Evolutionary conservation across 2,797 vertebrate species (phyloP), one percentile per base, ranked within the genome.

Genomic region (Somateria mollissima): DNA sequence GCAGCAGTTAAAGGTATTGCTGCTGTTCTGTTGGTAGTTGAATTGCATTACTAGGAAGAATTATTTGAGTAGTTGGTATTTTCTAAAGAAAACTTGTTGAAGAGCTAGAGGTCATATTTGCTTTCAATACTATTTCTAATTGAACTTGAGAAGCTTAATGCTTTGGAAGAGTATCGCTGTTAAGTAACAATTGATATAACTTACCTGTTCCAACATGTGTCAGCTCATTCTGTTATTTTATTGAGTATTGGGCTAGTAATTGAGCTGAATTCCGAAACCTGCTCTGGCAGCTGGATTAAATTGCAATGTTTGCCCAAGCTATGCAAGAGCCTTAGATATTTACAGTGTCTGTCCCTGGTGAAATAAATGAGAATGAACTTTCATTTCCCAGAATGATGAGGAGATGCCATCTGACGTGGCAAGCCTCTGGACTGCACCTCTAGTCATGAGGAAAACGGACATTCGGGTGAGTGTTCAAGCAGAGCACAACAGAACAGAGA

Each of bases 391-490:
- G 98, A 97, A 96, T 1, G 96, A 97, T 3, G 98, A 97, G 34
- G 98, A 97, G 83, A 75, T 98, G 95, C 98, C 99, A 0, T 96
- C 96, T 0, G 98, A 99, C 13, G 98, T 99, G 98, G 98, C 98
- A 10, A 99, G 98, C 51, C 97, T 99, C 87, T 99, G 99, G 96
- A 99, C 98, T 0, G 99, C 99, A 2, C 99, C 99, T 0, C 98
- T 99, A 14, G 98, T 99, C 37, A 97, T 97, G 92, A 97, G 94
- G 84, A 97, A 69, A 43, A 47, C n/a, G 0, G 84, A 95, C 20
- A 89, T 3, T 32, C 25, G 96, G 41, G 98, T 98, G 86, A 98
- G 98, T 97, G 80, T 37, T n/a, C 5, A n/a, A 13, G 8, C 21
- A 8, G 10, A 30, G 39, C 43, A 10, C 24, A 32, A 2, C 22